A percentile compares a stretch with the other conserved stretches of the same genome.
These are phyloP conservation scores for Oasisia sp. DNA, from an alignment of 2,888 invertebrate genomes.

Conservation along the genomic window DNA sequence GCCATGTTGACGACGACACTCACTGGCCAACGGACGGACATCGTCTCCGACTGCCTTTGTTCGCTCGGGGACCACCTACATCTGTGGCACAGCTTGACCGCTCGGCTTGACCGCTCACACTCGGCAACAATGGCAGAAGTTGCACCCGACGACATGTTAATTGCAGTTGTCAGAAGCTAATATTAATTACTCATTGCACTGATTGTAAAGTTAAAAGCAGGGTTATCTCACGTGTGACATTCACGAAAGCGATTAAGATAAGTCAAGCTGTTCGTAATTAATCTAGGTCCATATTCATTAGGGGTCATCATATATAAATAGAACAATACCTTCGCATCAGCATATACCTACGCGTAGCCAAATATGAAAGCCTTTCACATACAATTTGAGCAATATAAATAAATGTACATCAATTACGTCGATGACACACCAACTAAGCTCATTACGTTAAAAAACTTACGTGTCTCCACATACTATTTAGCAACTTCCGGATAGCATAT, in stretches of 20 bases:
- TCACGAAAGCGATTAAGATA: conserved; percentile 11
- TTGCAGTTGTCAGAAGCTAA: background rate
- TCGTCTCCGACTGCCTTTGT: background rate
- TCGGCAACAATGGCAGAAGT: background rate
- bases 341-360: too few relatives aligned
- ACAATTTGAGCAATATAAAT: too few relatives aligned
- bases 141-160: too few relatives aligned
- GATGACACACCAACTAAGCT: too few relatives aligned
- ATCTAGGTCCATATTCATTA: too few relatives aligned
- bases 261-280: background rate
- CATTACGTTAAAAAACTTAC: too few relatives aligned
- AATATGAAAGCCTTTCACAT: too few relatives aligned
- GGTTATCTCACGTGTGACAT: background rate
- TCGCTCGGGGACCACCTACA: background rate
- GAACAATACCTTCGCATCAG: too few relatives aligned
- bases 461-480: too few relatives aligned
- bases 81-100: background rate
- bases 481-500: too few relatives aligned
- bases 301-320: too few relatives aligned
- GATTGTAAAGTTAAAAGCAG: background rate
- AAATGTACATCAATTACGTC: too few relatives aligned
- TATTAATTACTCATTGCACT: background rate
- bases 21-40: background rate
- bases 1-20: background rate
- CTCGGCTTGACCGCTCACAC: background rate